Conservation (phyloP, 2,888 invertebrate species). For the Agonum fuliginosum region DNA sequence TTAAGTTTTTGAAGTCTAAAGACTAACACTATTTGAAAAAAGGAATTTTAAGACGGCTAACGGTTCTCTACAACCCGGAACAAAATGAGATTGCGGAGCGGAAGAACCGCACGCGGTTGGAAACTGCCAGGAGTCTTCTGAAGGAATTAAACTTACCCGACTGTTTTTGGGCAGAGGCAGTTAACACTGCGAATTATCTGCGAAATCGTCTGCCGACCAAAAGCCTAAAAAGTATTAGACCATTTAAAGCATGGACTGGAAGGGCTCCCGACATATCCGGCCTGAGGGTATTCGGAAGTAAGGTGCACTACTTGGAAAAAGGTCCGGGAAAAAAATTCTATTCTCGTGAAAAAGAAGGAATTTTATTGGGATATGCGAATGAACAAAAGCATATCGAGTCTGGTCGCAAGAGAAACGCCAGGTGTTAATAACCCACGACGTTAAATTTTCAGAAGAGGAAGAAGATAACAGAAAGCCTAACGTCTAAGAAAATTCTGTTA, state of each 20-base stretch:
- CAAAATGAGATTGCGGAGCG: no score
- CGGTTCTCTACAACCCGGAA: no score
- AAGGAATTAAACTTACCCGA: slow-evolving; percentile 63
- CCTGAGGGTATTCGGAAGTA: slow-evolving; percentile 65
- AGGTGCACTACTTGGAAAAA: slow-evolving; percentile 61
- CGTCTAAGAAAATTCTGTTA: no score
- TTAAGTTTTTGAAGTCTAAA: no score
- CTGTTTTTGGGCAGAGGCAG: slow-evolving; percentile 68
- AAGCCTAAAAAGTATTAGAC: slow-evolving; percentile 62
- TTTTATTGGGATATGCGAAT: slow-evolving; percentile 65
- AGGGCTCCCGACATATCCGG: slow-evolving; percentile 63
- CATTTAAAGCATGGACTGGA: slow-evolving; percentile 64
- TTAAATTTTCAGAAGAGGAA: slow-evolving; percentile 56
- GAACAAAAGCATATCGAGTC: slow-evolving; percentile 64
- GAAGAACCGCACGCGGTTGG: no score
- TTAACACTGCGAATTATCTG: slow-evolving; percentile 66
- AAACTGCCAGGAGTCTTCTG: slow-evolving; percentile 65
- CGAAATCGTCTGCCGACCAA: slow-evolving; percentile 66
- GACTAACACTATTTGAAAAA: no score
- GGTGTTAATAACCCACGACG: slow-evolving; percentile 62
- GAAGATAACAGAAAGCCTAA: no score
- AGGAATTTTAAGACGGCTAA: no score
- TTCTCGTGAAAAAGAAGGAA: slow-evolving; percentile 62
- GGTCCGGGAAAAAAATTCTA: slow-evolving; percentile 63
- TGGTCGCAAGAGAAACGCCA: slow-evolving; percentile 61